phyloP scores from a whole-genome alignment of 2,113 vertebrate genomes.

The Acanthochromis polyacanthus region DNA sequence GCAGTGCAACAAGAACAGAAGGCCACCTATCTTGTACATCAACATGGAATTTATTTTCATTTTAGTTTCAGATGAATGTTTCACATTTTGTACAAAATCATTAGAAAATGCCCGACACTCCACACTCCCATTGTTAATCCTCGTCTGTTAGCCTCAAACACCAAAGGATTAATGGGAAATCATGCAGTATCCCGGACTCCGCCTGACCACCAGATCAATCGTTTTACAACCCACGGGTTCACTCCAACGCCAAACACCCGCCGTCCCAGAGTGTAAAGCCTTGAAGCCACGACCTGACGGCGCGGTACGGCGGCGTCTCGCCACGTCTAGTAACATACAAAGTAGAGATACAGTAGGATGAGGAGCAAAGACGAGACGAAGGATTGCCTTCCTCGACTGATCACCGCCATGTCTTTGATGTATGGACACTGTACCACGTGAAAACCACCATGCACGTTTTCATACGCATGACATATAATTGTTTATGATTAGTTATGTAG shows the following conservation, averaged over 20 bases:
- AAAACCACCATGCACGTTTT: constrained; percentile 77
- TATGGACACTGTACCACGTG: constrained; percentile 71
- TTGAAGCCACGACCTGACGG: constrained; percentile 15
- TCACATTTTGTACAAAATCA: constrained; percentile 84
- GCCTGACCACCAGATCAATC: constrained; percentile 33
- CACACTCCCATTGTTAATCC: constrained; percentile 55
- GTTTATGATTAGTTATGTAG: constrained; percentile 60
- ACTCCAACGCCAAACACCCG: neutral
- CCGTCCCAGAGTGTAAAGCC: neutral
- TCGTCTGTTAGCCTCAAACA: constrained; percentile 34
- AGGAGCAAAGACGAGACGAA: neutral
- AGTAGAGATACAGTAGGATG: constrained; percentile 38
- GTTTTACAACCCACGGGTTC: constrained; percentile 30
- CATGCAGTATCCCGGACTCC: constrained; percentile 63
- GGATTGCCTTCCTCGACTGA: neutral
- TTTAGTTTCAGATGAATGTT: constrained; percentile 77
- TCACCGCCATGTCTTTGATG: constrained; percentile 33
- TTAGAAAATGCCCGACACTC: constrained; percentile 79
- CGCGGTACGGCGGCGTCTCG: constrained; percentile 37
- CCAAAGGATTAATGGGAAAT: constrained; percentile 52
- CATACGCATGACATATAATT: constrained; percentile 66
- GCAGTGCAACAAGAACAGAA: constrained; percentile 33
- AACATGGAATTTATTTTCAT: constrained; percentile 80
- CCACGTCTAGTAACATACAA: constrained; percentile 64
- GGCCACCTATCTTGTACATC: constrained; percentile 55